Conservation (phyloP, 1,140 invertebrate genomes). For the Bombus haemorrhoidalis region DNA sequence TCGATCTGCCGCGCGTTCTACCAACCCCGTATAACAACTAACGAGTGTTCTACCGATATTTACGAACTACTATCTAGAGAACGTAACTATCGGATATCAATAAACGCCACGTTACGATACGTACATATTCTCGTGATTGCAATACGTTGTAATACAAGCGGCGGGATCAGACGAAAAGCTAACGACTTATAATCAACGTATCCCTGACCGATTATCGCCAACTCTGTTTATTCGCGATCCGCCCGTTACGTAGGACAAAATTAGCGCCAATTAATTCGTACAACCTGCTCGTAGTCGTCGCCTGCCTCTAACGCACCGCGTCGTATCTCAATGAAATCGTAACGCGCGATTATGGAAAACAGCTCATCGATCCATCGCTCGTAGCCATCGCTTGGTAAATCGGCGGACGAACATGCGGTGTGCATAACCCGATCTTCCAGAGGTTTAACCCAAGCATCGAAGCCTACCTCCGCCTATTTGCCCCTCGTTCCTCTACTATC, state of each 20-base stretch:
- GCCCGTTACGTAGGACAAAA: neutral
- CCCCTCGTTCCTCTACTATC: conserved; percentile 2
- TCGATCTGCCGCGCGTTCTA: neutral
- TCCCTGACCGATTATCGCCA: neutral
- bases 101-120: neutral
- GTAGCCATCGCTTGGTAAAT: conserved; percentile 66
- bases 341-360: neutral
- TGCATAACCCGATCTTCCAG: conserved; percentile 71
- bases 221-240: neutral
- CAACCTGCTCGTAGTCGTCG: no score
- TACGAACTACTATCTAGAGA: neutral
- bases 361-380: conserved; percentile 33
- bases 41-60: neutral
- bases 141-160: neutral
- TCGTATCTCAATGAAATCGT: neutral
- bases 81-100: neutral
- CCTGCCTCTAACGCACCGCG: neutral
- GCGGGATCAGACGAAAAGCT: neutral
- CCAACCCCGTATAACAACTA: neutral
- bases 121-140: neutral
- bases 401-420: conserved; percentile 65
- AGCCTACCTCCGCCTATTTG: conserved; percentile 53
- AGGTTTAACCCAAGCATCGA: conserved; percentile 66
- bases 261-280: neutral
- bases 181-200: neutral